Percentiles rank a stretch among this genome's conserved stretches.
These are phyloP conservation scores for Petromus typicus DNA, from an alignment of 2,113 vertebrate species.

Conservation along the genomic window DNA sequence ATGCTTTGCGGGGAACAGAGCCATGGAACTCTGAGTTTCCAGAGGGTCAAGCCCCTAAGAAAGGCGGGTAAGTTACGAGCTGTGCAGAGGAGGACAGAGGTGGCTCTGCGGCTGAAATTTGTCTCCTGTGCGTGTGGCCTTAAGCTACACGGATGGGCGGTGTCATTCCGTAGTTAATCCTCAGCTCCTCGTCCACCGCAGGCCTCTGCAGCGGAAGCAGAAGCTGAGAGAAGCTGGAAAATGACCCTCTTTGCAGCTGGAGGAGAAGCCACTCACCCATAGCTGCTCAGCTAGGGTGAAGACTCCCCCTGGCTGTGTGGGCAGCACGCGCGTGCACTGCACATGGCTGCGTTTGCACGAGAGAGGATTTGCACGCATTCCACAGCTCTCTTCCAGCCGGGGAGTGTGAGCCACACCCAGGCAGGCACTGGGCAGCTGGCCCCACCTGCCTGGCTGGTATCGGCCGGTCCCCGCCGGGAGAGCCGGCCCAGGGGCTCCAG, in stretches of 20 bases:
- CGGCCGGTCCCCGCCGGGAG: too few relatives aligned
- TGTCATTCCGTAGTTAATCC: neutral
- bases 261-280: neutral
- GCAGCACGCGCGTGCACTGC: accelerated
- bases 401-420: neutral
- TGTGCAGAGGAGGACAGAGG: neutral
- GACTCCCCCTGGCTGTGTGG: neutral
- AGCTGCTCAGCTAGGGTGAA: neutral
- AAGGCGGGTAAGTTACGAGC: neutral
- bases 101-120: neutral
- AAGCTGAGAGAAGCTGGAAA: neutral
- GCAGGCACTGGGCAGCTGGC: too few relatives aligned
- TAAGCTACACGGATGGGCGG: neutral
- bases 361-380: accelerated
- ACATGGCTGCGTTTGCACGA: neutral
- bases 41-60: neutral
- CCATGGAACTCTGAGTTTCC: neutral
- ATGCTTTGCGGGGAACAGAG: neutral
- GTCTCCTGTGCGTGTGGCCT: neutral
- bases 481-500: too few relatives aligned
- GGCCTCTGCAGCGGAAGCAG: neutral
- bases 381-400: neutral
- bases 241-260: accelerated
- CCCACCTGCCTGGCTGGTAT: too few relatives aligned
- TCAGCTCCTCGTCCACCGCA: neutral